Evolutionary conservation across 2,888 invertebrate genomes (phyloP).

Genomic region (Griposia aprilina): DNA sequence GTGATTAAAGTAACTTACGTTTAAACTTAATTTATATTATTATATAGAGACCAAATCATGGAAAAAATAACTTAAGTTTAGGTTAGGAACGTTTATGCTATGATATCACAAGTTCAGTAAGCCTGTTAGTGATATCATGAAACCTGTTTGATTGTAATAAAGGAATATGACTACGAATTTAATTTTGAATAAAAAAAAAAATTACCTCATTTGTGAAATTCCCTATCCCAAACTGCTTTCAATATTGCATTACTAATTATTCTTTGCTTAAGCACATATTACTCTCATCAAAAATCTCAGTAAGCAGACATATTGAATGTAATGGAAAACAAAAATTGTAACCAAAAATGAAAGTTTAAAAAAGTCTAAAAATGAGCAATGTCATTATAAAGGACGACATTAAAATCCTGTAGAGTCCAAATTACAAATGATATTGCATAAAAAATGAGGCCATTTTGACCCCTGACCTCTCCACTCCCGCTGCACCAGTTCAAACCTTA

Average conservation of each 20-base stretch:
- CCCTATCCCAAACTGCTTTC: not conserved
- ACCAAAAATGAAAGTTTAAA: not conserved
- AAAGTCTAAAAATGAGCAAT: slow-evolving; percentile 2
- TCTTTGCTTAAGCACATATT: no score
- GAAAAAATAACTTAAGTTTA: not conserved
- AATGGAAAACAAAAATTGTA: no score
- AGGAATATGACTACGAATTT: not conserved
- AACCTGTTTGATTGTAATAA: not conserved
- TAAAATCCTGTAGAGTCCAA: slow-evolving; percentile 9
- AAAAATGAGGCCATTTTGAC: slow-evolving; percentile 30
- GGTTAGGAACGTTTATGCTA: not conserved
- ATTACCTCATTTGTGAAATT: no score
- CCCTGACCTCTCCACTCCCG: not conserved
- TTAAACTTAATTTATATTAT: not conserved
- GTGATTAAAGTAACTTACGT: not conserved
- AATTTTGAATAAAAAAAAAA: no score
- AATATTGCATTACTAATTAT: not conserved
- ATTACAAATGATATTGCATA: slow-evolving; percentile 33
- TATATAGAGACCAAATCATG: not conserved
- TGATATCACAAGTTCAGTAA: not conserved
- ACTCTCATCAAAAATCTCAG: not conserved
- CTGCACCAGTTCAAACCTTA: slow-evolving; percentile 13
- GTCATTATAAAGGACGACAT: slow-evolving; percentile 6
- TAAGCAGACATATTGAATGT: not conserved
- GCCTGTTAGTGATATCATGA: not conserved